These are phyloP conservation scores for Montipora capricornis DNA, from an alignment of 64 coral and sea anemone genomes.

Conservation along the genomic window DNA sequence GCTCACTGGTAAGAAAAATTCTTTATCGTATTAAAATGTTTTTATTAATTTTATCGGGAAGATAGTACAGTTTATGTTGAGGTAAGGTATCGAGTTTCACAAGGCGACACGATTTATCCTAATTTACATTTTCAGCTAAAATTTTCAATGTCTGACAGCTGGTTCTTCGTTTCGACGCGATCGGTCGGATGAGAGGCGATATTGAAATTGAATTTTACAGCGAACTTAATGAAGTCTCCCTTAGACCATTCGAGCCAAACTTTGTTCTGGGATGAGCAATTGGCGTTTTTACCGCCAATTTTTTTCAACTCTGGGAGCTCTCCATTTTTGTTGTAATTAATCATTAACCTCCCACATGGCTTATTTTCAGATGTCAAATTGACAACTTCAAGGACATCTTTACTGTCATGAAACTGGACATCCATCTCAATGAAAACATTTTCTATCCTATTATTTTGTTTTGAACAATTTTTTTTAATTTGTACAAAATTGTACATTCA, in stretches of 20 bases:
- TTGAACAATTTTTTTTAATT: no score
- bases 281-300: conserved; percentile 7
- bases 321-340: conserved; percentile 34
- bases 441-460: no score
- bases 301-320: not conserved
- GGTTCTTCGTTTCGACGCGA: not conserved
- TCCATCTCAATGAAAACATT: not conserved
- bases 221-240: not conserved
- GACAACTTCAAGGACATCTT: not conserved
- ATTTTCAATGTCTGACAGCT: conserved; percentile 15
- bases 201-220: not conserved
- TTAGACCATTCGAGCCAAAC: not conserved
- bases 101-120: not conserved
- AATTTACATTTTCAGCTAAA: conserved; percentile 44
- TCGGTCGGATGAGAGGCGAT: not conserved
- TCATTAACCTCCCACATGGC: conserved; percentile 11
- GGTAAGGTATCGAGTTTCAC: not conserved
- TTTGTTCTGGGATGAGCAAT: not conserved
- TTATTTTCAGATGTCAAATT: not conserved
- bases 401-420: not conserved
- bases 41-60: not conserved
- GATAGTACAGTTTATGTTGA: conserved; percentile 5
- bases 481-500: no score
- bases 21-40: not conserved
- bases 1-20: conserved; percentile 91